Evolutionary conservation across 2,797 vertebrate species (phyloP).

Genomic region (Acipenser transmontanus): DNA sequence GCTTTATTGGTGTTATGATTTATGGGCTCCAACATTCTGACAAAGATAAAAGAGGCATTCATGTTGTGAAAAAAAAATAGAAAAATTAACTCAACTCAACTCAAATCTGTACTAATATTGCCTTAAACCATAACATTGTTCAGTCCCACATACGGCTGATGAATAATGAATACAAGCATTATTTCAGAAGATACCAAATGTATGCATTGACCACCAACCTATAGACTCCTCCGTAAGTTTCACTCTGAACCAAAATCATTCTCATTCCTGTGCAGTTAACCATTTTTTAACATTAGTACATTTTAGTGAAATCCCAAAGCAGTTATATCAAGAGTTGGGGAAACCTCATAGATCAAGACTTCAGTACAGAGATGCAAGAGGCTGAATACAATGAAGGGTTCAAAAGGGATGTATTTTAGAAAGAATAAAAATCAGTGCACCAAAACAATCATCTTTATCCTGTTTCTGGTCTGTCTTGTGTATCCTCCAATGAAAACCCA

Average conservation of each 20-base stretch:
- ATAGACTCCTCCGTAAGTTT: constrained; percentile 1
- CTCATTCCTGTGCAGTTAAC: constrained; percentile 12
- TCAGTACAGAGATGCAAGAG: not conserved
- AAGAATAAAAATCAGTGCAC: not conserved
- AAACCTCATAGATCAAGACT: not conserved
- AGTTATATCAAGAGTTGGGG: not conserved
- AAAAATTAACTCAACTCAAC: no score
- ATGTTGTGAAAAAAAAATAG: no score
- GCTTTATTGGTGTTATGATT: no score
- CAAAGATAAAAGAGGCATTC: no score
- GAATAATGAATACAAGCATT: no score
- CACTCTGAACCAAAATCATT: constrained; percentile 13
- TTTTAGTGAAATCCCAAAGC: not conserved
- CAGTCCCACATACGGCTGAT: no score
- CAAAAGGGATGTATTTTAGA: not conserved
- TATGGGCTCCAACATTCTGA: no score
- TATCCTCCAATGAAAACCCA: no score
- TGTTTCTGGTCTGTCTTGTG: not conserved
- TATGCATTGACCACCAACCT: no score
- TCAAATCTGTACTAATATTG: no score
- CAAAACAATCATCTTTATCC: not conserved
- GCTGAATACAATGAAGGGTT: not conserved
- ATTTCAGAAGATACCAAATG: no score
- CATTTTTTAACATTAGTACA: constrained; percentile 5
- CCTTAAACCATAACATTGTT: no score